phyloP scores from a whole-genome alignment of 2,888 invertebrate species.

The Idaea aversata region DNA sequence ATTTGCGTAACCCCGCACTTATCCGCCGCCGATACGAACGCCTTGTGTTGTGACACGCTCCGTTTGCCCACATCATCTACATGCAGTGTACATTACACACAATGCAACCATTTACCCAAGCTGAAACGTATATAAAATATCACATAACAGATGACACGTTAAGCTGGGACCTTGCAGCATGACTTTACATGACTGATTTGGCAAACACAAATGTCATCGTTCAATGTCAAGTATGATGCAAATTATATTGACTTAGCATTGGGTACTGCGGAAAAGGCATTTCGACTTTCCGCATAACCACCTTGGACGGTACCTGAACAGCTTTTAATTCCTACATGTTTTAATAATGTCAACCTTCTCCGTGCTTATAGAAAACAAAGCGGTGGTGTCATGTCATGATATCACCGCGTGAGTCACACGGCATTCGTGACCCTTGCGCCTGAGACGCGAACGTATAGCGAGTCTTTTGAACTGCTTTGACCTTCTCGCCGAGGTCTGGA shows the following conservation, averaged over 20 bases:
- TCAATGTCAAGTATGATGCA: constrained; percentile 44
- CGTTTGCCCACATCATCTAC: constrained; percentile 58
- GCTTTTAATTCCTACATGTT: constrained; percentile 32
- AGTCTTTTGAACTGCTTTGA: constrained; percentile 60
- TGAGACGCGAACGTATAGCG: constrained; percentile 40
- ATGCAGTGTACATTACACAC: constrained; percentile 12
- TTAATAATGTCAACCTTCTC: constrained; percentile 22
- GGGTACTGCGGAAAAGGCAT: constrained; percentile 38
- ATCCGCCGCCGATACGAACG: constrained; percentile 74
- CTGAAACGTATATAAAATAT: background rate
- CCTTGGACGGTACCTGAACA: constrained; percentile 34
- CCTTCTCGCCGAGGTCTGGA: constrained; percentile 53
- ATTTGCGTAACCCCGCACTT: constrained; percentile 79
- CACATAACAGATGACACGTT: background rate
- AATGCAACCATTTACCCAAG: constrained; percentile 2
- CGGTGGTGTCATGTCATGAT: constrained; percentile 58
- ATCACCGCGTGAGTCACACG: constrained; percentile 66
- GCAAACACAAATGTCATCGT: constrained; percentile 32
- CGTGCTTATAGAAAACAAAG: constrained; percentile 49
- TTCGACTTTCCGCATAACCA: constrained; percentile 37
- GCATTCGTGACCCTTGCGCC: constrained; percentile 51
- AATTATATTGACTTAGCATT: constrained; percentile 40
- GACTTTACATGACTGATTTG: constrained; percentile 16
- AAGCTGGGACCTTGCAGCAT: background rate
- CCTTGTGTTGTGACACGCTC: constrained; percentile 74